These are phyloP conservation scores for Dendrocincla tyrannina DNA, from an alignment of 2,797 vertebrate species.

Conservation along the genomic window DNA sequence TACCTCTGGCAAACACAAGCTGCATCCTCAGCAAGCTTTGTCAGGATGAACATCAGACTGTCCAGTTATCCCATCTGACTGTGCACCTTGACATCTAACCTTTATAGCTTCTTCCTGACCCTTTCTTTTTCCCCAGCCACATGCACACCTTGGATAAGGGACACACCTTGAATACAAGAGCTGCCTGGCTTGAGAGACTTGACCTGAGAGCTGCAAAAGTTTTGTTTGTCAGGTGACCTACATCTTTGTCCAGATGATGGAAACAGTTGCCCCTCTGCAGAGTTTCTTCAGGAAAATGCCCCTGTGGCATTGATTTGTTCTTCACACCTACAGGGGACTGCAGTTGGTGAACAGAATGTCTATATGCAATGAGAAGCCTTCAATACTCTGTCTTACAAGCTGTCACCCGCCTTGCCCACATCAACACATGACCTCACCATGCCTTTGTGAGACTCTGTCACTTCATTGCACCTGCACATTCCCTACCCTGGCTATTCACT, in stretches of 20 bases:
- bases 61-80: background rate
- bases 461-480: background rate
- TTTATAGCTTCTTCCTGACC: background rate
- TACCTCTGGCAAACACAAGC: background rate
- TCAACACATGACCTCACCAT: background rate
- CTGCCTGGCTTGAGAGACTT: background rate
- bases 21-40: background rate
- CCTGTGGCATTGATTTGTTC: background rate
- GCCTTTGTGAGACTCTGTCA: background rate
- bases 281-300: background rate
- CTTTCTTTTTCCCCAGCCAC: background rate
- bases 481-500: background rate
- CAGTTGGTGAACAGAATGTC: background rate
- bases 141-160: background rate
- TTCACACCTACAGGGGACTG: background rate
- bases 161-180: background rate
- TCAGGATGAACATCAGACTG: background rate
- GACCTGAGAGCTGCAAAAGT: background rate
- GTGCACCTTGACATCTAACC: background rate
- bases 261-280: background rate
- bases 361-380: background rate
- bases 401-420: background rate
- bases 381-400: background rate
- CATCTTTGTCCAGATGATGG: background rate
- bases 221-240: background rate